Conservation (phyloP, 2,113 vertebrate species). For the Onychostruthus taczanowskii region DNA sequence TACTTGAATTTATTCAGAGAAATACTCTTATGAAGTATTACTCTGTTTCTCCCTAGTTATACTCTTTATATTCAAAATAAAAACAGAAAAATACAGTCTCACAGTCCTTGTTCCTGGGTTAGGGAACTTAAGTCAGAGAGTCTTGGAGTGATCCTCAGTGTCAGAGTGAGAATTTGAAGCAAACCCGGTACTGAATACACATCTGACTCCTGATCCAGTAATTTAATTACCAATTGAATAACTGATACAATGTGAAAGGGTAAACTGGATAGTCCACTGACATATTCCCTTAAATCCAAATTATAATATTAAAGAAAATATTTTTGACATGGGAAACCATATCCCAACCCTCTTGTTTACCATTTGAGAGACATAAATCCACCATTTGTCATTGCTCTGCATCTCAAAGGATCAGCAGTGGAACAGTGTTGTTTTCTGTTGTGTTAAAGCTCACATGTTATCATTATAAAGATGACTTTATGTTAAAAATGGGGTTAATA, state of each 20-base stretch:
- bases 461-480: not conserved
- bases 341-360: not conserved
- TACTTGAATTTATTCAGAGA: not conserved
- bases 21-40: not conserved
- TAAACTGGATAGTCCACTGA: not conserved
- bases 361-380: not conserved
- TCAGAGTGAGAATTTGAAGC: not conserved
- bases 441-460: not conserved
- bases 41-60: not conserved
- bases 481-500: not conserved
- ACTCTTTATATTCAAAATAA: not conserved
- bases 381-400: not conserved
- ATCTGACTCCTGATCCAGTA: not conserved
- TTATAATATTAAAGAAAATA: not conserved
- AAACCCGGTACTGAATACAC: not conserved
- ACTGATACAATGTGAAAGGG: not conserved
- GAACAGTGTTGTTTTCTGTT: not conserved
- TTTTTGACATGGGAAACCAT: not conserved
- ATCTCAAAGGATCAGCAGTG: not conserved
- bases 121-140: not conserved
- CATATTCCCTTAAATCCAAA: not conserved
- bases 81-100: not conserved
- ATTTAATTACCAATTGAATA: not conserved
- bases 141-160: not conserved
- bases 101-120: not conserved